phyloP scores from a whole-genome alignment of 1,140 invertebrate genomes.

The Apis dorsata region DNA sequence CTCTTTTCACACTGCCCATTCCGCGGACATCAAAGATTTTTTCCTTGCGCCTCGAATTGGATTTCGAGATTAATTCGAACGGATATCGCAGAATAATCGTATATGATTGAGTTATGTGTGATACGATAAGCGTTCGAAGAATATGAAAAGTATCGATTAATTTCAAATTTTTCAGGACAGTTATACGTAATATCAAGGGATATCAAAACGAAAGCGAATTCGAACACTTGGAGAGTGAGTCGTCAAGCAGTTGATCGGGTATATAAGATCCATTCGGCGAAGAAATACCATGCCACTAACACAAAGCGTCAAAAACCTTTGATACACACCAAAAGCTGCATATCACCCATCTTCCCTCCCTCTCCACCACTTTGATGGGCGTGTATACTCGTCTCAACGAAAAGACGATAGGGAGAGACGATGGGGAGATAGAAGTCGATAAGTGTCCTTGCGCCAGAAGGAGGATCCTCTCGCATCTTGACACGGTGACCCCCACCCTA shows the following conservation, averaged over 20 bases:
- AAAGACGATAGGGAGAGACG: constrained; percentile 32
- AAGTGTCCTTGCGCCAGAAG: constrained; percentile 65
- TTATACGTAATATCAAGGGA: too few species aligned
- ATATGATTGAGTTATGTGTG: background rate
- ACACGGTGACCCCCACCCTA: constrained; percentile 66
- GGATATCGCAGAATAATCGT: background rate
- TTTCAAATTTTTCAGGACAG: too few species aligned
- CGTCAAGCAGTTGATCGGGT: constrained; percentile 54
- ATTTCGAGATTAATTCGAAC: background rate
- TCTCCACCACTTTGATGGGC: constrained; percentile 26
- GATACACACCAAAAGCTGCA: constrained; percentile 51
- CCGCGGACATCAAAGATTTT: background rate
- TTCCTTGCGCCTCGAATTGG: background rate
- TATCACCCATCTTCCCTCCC: background rate
- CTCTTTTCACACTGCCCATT: constrained; percentile 36
- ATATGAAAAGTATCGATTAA: too few species aligned
- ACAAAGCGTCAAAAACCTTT: constrained; percentile 39
- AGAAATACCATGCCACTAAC: constrained; percentile 48
- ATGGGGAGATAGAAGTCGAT: constrained; percentile 60
- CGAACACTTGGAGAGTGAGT: constrained; percentile 45
- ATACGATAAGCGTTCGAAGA: too few species aligned
- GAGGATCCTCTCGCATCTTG: constrained; percentile 67
- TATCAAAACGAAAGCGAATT: constrained; percentile 22
- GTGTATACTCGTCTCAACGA: constrained; percentile 55
- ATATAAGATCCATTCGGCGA: constrained; percentile 25